phyloP scores from a whole-genome alignment of 2,113 vertebrate species.

The Thoracochromis brauschi region DNA sequence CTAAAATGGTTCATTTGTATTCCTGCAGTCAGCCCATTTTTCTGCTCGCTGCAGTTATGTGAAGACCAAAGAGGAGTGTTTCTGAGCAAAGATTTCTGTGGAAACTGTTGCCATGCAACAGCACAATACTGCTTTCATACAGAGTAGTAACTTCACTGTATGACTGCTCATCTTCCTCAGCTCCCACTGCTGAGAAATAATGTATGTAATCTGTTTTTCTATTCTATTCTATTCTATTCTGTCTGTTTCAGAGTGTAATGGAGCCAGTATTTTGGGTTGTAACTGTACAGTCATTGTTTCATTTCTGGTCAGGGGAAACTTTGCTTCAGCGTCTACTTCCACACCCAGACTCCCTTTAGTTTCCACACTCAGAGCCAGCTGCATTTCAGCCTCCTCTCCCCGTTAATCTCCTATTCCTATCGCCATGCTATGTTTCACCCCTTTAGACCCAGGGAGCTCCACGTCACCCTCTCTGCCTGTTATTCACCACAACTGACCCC shows the following conservation, averaged over 20 bases:
- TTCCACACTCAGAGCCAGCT: slow-evolving; percentile 39
- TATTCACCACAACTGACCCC: slow-evolving; percentile 74
- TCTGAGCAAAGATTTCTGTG: slow-evolving; percentile 69
- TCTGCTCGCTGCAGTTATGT: slow-evolving; percentile 33
- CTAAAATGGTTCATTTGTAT: slow-evolving; percentile 29
- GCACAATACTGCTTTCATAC: slow-evolving; percentile 54
- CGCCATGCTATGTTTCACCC: neutral
- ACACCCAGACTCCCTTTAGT: slow-evolving; percentile 27
- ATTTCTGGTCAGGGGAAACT: slow-evolving; percentile 6
- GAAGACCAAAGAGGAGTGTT: slow-evolving; percentile 51
- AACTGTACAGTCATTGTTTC: slow-evolving; percentile 26
- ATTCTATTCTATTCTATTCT: neutral
- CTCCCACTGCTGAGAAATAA: neutral
- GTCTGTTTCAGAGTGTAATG: neutral
- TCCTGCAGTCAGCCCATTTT: slow-evolving; percentile 39
- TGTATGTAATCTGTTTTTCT: neutral
- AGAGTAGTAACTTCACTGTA: slow-evolving; percentile 44
- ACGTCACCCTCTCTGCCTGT: slow-evolving; percentile 45
- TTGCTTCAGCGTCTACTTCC: slow-evolving; percentile 24
- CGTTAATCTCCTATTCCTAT: neutral
- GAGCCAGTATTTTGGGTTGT: neutral
- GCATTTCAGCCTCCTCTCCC: neutral
- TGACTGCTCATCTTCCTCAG: slow-evolving; percentile 31
- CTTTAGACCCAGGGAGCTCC: slow-evolving; percentile 33
- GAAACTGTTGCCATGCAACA: slow-evolving; percentile 75